phyloP scores from a whole-genome alignment of 2,888 invertebrate genomes.

The Pristionchus maxplancki region DNA sequence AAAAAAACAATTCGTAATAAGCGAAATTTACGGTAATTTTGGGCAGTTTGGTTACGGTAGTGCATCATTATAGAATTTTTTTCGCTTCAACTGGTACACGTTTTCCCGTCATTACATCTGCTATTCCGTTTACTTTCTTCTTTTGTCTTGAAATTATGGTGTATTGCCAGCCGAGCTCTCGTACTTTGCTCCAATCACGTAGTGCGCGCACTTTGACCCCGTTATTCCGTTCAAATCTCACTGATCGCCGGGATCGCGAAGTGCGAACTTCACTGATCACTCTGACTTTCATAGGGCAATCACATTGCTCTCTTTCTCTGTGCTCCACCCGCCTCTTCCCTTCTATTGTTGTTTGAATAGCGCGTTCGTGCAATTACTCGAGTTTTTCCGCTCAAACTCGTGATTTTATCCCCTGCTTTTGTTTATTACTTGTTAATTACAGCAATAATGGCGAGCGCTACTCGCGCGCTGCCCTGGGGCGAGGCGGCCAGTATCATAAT shows the following conservation, averaged over 20 bases:
- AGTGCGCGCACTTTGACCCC: neutral
- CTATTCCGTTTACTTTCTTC: neutral
- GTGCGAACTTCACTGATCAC: neutral
- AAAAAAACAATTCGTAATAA: too few species aligned
- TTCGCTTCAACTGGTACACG: too few species aligned
- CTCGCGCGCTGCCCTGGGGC: conserved; percentile 30
- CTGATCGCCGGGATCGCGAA: neutral
- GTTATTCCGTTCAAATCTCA: neutral
- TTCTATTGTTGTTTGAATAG: neutral
- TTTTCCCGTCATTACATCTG: neutral
- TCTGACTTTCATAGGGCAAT: neutral
- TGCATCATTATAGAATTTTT: neutral
- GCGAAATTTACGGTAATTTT: neutral
- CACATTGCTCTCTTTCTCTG: neutral
- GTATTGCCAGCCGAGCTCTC: neutral
- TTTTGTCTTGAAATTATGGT: neutral
- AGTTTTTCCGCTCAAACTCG: neutral
- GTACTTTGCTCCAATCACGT: neutral
- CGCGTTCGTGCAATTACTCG: neutral
- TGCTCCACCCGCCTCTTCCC: neutral
- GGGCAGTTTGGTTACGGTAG: neutral
- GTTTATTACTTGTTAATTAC: neutral
- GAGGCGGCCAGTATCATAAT: conserved; percentile 48
- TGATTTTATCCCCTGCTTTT: neutral
- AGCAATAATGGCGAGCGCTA: conserved; percentile 3